Conservation (phyloP, 2,797 vertebrate species). For the Thalassophryne amazonica region DNA sequence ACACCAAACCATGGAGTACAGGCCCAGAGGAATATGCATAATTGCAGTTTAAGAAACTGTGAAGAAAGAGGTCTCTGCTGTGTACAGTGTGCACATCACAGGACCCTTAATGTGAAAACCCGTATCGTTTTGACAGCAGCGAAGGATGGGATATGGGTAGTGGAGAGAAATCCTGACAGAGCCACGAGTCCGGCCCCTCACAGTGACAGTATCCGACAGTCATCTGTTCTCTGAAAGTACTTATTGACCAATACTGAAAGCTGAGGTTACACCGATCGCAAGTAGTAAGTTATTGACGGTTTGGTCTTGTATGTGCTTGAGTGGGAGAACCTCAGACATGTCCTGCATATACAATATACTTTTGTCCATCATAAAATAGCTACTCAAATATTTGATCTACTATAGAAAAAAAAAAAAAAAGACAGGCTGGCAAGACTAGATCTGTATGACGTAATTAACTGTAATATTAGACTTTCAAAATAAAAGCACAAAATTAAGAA, state of each 20-base stretch:
- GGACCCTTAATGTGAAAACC: slow-evolving; percentile 71
- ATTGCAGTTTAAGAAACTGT: slow-evolving; percentile 54
- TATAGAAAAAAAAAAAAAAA: slow-evolving; percentile 25
- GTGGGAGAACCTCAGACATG: slow-evolving; percentile 8
- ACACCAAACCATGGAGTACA: slow-evolving; percentile 55
- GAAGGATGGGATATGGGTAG: slow-evolving; percentile 55
- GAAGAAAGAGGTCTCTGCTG: slow-evolving; percentile 58
- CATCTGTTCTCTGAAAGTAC: slow-evolving; percentile 55
- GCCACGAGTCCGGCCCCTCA: slow-evolving; percentile 61
- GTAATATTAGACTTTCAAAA: slow-evolving; percentile 29
- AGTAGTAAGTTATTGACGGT: slow-evolving; percentile 34
- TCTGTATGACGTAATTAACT: slow-evolving; percentile 24
- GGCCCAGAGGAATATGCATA: slow-evolving; percentile 60
- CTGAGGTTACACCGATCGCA: slow-evolving; percentile 53
- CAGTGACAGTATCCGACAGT: slow-evolving; percentile 73
- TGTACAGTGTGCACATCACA: slow-evolving; percentile 44
- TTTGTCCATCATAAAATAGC: slow-evolving; percentile 32
- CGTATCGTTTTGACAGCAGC: slow-evolving; percentile 80
- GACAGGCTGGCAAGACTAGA: slow-evolving; percentile 25
- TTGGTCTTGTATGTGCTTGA: slow-evolving; percentile 48
- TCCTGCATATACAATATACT: slow-evolving; percentile 33
- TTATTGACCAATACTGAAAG: slow-evolving; percentile 51
- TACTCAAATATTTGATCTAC: slow-evolving; percentile 20
- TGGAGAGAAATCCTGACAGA: slow-evolving; percentile 43
- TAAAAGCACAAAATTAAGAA: slow-evolving; percentile 44